These are phyloP conservation scores for Trypoxylon attenuatum DNA, from an alignment of 2,888 invertebrate genomes.

Conservation along the genomic window DNA sequence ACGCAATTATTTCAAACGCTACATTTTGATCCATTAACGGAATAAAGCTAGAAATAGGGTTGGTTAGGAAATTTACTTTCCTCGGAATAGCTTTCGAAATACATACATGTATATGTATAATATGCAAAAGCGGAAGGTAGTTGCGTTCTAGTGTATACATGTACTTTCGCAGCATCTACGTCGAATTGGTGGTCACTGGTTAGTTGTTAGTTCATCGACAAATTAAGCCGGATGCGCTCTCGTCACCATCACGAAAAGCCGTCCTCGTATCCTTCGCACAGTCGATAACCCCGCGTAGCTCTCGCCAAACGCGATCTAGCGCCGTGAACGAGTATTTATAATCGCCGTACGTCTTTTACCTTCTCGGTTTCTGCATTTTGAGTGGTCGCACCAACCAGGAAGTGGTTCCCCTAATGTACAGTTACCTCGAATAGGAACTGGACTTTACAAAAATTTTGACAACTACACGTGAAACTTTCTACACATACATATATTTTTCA, in stretches of 20 bases:
- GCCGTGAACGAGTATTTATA: slow-evolving; percentile 17
- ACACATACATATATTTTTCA: too few relatives aligned
- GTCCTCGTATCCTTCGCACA: slow-evolving; percentile 19
- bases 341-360: slow-evolving; percentile 12
- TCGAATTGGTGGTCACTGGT: slow-evolving; percentile 6
- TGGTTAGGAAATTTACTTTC: too few relatives aligned
- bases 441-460: too few relatives aligned
- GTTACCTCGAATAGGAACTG: too few relatives aligned
- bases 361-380: not conserved
- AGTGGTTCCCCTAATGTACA: too few relatives aligned
- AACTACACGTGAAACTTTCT: too few relatives aligned
- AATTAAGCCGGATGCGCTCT: slow-evolving; percentile 34
- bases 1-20: too few relatives aligned
- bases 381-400: not conserved
- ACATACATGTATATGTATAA: too few relatives aligned
- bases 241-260: slow-evolving; percentile 37
- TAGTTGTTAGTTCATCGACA: slow-evolving; percentile 51
- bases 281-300: slow-evolving; percentile 36
- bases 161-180: not conserved
- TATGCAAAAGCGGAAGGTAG: slow-evolving; percentile 24
- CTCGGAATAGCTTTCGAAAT: too few relatives aligned
- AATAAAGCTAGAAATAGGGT: too few relatives aligned
- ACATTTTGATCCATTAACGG: too few relatives aligned
- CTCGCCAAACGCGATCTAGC: slow-evolving; percentile 17
- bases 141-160: too few relatives aligned